A percentile compares a stretch with the other conserved stretches of the same genome.
Conservation (phyloP, 2,888 invertebrate genomes). For the Tanypteryx hageni region DNA sequence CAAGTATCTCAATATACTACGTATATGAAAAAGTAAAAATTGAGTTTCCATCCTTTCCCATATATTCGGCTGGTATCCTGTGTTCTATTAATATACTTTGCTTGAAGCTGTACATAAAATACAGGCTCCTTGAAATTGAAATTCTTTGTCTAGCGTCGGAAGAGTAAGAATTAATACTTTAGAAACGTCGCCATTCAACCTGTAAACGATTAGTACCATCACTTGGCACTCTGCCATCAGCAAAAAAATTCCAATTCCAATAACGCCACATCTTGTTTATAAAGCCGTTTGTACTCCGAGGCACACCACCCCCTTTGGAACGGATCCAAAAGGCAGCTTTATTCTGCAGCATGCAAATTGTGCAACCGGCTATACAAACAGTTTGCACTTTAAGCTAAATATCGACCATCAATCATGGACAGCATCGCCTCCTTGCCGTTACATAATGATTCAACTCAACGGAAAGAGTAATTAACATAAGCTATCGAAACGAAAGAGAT, state of each 20-base stretch:
- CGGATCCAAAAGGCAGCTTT: not conserved
- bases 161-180: not conserved
- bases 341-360: constrained; percentile 34
- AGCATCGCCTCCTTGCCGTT: not conserved
- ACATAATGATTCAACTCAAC: too few relatives aligned
- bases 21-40: too few relatives aligned
- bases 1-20: too few relatives aligned
- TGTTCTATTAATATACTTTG: too few relatives aligned
- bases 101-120: too few relatives aligned
- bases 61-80: too few relatives aligned
- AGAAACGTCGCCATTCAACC: not conserved
- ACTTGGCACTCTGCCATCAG: constrained; percentile 34
- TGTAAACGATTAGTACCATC: constrained; percentile 16
- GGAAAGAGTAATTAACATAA: too few relatives aligned
- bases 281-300: not conserved
- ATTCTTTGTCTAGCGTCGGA: too few relatives aligned
- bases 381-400: not conserved
- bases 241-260: not conserved
- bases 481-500: too few relatives aligned
- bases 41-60: too few relatives aligned
- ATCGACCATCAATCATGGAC: constrained; percentile 27
- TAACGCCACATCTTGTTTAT: constrained; percentile 54
- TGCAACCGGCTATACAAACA: not conserved
- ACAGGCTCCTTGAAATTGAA: too few relatives aligned
- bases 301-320: constrained; percentile 39